Conservation (phyloP, 2,888 invertebrate species). For the Suillia variegata region DNA sequence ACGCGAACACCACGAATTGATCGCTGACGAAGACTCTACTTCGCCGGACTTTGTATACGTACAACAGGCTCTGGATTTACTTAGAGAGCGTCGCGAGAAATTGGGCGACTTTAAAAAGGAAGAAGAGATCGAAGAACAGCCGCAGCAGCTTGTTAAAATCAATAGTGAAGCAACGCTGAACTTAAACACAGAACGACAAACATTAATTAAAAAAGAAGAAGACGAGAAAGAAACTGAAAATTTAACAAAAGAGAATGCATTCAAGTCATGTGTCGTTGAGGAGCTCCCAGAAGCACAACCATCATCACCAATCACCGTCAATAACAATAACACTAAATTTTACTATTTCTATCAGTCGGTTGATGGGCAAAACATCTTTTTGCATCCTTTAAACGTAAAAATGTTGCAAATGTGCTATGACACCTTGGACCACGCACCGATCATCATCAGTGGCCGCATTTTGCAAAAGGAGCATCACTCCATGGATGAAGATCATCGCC, state of each 20-base stretch:
- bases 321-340: slow-evolving; percentile 64
- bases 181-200: slow-evolving; percentile 5
- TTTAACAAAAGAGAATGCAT: slow-evolving; percentile 36
- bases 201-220: too few species aligned
- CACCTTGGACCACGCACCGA: slow-evolving; percentile 77
- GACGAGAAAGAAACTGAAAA: slow-evolving; percentile 29
- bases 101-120: slow-evolving; percentile 34
- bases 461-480: slow-evolving; percentile 87
- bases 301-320: not conserved
- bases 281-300: slow-evolving; percentile 1
- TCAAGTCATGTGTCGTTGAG: slow-evolving; percentile 28
- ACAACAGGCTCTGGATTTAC: slow-evolving; percentile 78
- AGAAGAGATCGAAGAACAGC: slow-evolving; percentile 16
- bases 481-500: slow-evolving; percentile 81
- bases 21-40: slow-evolving; percentile 70
- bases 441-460: slow-evolving; percentile 74
- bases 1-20: slow-evolving; percentile 73
- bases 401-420: slow-evolving; percentile 89
- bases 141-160: not conserved
- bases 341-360: slow-evolving; percentile 68
- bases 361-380: slow-evolving; percentile 91
- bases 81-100: slow-evolving; percentile 59
- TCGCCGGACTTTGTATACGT: slow-evolving; percentile 86
- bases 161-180: slow-evolving; percentile 13
- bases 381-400: slow-evolving; percentile 88